Evolutionary conservation across 2,888 invertebrate genomes (phyloP).

Genomic region (Teleogryllus oceanicus): DNA sequence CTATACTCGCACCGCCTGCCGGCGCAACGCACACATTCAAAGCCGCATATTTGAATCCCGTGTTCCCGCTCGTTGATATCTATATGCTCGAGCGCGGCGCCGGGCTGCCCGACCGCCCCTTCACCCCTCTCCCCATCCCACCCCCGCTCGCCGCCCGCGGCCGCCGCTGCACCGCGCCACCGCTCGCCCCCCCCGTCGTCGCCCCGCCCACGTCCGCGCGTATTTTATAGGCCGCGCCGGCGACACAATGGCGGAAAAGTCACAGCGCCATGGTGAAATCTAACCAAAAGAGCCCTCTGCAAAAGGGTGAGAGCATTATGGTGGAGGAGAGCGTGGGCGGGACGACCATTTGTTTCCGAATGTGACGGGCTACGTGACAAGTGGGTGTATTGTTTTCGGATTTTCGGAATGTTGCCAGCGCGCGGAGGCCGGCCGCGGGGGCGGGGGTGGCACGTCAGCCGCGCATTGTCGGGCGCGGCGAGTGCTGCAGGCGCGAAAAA

Average conservation of each 20-base stretch:
- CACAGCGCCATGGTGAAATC: neutral
- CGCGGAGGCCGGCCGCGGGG: neutral
- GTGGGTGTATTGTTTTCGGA: constrained; percentile 24
- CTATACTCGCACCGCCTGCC: neutral
- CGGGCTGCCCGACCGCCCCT: neutral
- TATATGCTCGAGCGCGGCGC: neutral
- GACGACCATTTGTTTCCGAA: neutral
- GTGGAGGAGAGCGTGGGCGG: neutral
- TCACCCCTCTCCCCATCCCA: neutral
- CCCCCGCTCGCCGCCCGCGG: neutral
- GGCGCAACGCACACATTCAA: neutral
- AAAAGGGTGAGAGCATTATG: neutral
- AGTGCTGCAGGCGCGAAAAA: neutral
- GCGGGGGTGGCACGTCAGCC: no score
- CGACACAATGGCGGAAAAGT: constrained; percentile 4
- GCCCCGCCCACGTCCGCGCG: neutral
- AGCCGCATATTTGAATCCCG: neutral
- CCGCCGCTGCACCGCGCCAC: neutral
- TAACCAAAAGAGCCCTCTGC: neutral
- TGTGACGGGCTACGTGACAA: constrained; percentile 4
- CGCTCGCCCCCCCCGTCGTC: no score
- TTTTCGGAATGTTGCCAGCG: constrained; percentile 21
- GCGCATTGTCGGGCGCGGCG: no score
- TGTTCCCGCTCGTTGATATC: neutral
- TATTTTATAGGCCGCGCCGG: neutral